A percentile compares a stretch with the other conserved stretches of the same genome.
Conservation (phyloP, 2,797 vertebrate genomes). For the Kryptopterus vitreolus region DNA sequence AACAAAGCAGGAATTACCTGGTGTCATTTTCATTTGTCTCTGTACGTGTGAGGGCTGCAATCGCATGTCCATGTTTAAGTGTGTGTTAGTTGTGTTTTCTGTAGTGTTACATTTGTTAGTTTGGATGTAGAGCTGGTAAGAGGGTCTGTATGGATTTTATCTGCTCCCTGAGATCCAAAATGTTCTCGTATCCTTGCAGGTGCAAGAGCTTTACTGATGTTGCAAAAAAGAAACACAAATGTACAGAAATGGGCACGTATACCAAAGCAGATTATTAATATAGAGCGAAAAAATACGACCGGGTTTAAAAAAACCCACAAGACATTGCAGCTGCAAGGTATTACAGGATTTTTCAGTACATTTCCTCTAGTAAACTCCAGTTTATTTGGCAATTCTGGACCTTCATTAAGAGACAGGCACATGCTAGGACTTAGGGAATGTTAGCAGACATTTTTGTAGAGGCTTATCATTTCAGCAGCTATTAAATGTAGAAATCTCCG, state of each 20-base stretch:
- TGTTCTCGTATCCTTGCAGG: constrained; percentile 40
- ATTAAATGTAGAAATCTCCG: background rate
- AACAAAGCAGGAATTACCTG: constrained; percentile 50
- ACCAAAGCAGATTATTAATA: background rate
- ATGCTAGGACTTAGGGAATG: background rate
- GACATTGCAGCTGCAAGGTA: constrained; percentile 12
- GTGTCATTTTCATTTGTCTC: constrained; percentile 61
- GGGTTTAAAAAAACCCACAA: background rate
- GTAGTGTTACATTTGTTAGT: constrained; percentile 37
- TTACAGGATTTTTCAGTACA: background rate
- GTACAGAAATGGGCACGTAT: background rate
- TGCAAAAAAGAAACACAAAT: too few relatives aligned
- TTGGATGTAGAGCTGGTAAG: constrained; percentile 31
- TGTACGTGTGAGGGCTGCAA: constrained; percentile 64
- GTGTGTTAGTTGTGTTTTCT: constrained; percentile 60
- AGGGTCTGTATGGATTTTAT: constrained; percentile 35
- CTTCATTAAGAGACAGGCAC: background rate
- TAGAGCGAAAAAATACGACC: background rate
- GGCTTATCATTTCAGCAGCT: background rate
- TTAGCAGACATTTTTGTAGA: background rate
- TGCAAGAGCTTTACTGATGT: constrained; percentile 17
- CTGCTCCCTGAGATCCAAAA: constrained; percentile 14
- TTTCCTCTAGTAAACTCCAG: background rate
- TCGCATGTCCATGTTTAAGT: constrained; percentile 73
- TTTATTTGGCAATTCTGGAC: constrained; percentile 10